Percentiles rank a stretch among this genome's conserved stretches.
phyloP scores from a whole-genome alignment of 2,113 vertebrate genomes.

The Hydropotes inermis region DNA sequence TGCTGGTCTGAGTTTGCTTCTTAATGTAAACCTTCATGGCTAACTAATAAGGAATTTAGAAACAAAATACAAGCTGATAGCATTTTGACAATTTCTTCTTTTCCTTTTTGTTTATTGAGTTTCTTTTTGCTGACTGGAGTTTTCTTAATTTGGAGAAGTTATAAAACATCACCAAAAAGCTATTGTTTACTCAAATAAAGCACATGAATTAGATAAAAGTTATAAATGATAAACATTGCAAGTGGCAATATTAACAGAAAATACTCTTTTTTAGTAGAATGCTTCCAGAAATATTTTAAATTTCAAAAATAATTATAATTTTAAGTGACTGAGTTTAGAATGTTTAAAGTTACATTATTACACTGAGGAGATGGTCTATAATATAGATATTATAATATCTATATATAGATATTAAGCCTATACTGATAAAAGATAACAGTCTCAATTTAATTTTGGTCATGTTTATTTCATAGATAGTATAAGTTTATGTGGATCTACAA shows the following conservation, averaged over 20 bases:
- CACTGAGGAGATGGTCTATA: background rate
- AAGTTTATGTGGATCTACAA: background rate
- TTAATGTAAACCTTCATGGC: background rate
- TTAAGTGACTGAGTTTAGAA: background rate
- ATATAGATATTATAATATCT: background rate
- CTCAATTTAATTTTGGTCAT: background rate
- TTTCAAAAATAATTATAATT: background rate
- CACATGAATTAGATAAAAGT: background rate
- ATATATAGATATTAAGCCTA: background rate
- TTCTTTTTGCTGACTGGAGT: background rate
- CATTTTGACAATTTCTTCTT: background rate
- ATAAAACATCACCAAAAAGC: background rate
- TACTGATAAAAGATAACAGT: background rate
- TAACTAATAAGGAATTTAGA: background rate
- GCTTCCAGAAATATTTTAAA: background rate
- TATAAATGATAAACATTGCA: background rate
- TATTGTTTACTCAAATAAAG: background rate
- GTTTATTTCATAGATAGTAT: background rate
- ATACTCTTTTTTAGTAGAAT: background rate
- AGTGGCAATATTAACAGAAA: background rate
- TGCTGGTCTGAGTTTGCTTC: background rate
- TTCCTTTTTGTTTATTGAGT: background rate
- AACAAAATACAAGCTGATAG: background rate
- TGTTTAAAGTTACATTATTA: background rate
- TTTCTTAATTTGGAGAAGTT: slow-evolving; percentile 16